phyloP scores from a whole-genome alignment of 2,888 invertebrate species.

The Nemurella pictetii region DNA sequence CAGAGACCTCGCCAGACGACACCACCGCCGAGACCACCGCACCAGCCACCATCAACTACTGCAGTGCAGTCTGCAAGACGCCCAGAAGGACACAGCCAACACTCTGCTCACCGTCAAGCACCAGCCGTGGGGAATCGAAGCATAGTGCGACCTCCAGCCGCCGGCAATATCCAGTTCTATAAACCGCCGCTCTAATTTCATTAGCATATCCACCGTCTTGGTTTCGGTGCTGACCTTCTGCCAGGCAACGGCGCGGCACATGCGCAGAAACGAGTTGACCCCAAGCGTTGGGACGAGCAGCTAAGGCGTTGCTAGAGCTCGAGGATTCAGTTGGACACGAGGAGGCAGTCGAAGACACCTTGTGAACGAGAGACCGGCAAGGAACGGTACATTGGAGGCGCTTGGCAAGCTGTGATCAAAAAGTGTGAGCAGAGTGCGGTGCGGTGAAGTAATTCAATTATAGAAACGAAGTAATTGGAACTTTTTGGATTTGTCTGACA shows the following conservation, averaged over 20 bases:
- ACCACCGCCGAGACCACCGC: no score
- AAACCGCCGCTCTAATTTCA: background rate
- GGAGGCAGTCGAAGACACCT: background rate
- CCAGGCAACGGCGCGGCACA: background rate
- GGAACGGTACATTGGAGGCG: no score
- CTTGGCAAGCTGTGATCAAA: background rate
- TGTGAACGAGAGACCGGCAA: background rate
- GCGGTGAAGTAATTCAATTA: background rate
- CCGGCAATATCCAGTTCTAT: background rate
- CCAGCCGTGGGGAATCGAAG: background rate
- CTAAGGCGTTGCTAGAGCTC: background rate
- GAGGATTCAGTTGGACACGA: background rate
- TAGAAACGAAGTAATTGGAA: no score
- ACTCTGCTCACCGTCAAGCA: background rate
- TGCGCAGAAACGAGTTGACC: background rate
- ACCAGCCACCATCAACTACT: no score
- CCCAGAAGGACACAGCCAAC: no score
- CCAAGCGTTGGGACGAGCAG: background rate
- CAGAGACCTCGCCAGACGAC: no score
- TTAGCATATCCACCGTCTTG: background rate
- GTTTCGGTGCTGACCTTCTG: background rate
- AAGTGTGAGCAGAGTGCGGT: background rate
- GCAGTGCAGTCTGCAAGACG: no score
- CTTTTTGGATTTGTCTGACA: no score
- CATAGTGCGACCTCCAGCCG: background rate